A percentile compares a stretch with the other conserved stretches of the same genome.
Conservation (phyloP, 1,140 invertebrate species). For the Aphelenchoides avenae region DNA sequence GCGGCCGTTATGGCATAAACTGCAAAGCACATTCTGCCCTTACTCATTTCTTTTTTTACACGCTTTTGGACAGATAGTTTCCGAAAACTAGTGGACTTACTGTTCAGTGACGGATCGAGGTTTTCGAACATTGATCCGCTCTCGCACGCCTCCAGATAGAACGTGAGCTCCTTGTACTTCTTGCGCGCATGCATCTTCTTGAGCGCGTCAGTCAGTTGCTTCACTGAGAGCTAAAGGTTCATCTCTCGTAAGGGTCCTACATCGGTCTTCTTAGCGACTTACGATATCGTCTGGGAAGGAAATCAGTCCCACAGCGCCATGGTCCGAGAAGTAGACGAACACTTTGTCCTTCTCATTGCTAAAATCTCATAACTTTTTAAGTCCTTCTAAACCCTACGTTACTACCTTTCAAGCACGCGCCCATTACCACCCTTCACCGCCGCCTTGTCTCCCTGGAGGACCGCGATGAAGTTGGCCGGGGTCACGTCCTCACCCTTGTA, state of each 20-base stretch:
- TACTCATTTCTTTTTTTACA: background rate
- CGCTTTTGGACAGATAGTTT: background rate
- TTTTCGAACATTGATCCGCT: constrained; percentile 70
- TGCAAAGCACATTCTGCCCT: background rate
- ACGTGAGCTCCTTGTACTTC: constrained; percentile 61
- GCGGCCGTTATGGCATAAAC: constrained; percentile 70
- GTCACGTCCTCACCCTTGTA: constrained; percentile 61
- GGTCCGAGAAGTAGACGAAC: constrained; percentile 65
- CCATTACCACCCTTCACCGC: constrained; percentile 20
- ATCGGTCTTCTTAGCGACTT: constrained; percentile 15
- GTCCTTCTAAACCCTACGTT: constrained; percentile 36
- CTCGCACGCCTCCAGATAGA: constrained; percentile 70
- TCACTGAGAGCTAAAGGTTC: constrained; percentile 61
- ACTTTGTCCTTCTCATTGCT: constrained; percentile 30
- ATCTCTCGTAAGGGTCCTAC: background rate
- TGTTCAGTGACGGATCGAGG: constrained; percentile 63
- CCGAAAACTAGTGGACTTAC: background rate
- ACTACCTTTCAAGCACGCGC: constrained; percentile 57
- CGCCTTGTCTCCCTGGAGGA: constrained; percentile 27
- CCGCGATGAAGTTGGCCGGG: constrained; percentile 33
- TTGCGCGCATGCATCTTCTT: constrained; percentile 63
- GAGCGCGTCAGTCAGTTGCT: constrained; percentile 61
- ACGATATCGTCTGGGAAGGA: constrained; percentile 62
- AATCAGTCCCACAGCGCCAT: constrained; percentile 67
- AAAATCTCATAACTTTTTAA: background rate